phyloP scores from a whole-genome alignment of 2,797 vertebrate species.

The Karalla daura region DNA sequence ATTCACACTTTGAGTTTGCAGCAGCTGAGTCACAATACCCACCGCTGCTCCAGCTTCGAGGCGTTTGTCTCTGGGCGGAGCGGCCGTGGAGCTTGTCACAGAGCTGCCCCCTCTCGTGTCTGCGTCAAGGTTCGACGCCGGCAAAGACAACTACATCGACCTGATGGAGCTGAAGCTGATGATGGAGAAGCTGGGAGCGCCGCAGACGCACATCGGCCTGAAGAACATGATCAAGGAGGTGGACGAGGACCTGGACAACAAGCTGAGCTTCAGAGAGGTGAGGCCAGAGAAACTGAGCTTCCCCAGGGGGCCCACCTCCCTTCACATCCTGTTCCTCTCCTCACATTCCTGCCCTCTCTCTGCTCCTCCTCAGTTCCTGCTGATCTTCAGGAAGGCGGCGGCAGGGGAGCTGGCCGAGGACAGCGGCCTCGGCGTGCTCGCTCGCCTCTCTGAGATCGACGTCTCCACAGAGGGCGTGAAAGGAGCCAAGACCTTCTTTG shows the following conservation, averaged over 20 bases:
- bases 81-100: too few species aligned
- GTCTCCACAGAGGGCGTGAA: constrained; percentile 95
- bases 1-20: too few species aligned
- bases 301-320: too few species aligned
- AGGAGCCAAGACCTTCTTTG: constrained; percentile 95
- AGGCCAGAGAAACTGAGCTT: background rate
- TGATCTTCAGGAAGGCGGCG: constrained; percentile 95
- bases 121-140: constrained; percentile 87
- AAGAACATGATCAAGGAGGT: constrained; percentile 99
- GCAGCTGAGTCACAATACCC: too few species aligned
- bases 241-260: constrained; percentile 94
- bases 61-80: too few species aligned
- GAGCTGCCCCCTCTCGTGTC: background rate
- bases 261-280: constrained; percentile 96
- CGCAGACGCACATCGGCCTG: constrained; percentile 93
- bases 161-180: constrained; percentile 97
- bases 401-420: constrained; percentile 93
- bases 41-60: too few species aligned
- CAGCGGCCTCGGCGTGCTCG: constrained; percentile 90
- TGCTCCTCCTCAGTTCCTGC: constrained; percentile 88
- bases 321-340: too few species aligned
- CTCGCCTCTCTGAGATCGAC: constrained; percentile 93
- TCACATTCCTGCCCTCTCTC: too few species aligned
- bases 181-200: constrained; percentile 96
- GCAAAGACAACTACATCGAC: constrained; percentile 92